phyloP scores from a whole-genome alignment of 2,888 invertebrate genomes.

The Lochmaea capreae region DNA sequence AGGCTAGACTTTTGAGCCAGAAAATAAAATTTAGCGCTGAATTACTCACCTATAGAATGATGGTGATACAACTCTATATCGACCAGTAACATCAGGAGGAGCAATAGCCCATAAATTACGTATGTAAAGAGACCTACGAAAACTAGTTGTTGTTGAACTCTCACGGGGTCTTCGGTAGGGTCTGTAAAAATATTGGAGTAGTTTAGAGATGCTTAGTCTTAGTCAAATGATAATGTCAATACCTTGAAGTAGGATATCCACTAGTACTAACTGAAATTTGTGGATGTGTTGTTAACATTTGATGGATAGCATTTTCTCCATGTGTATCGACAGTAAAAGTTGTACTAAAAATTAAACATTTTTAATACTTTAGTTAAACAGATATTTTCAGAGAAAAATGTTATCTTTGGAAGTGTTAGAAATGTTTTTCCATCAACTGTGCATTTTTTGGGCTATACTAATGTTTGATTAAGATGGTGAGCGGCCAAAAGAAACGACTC shows the following conservation, averaged over 20 bases:
- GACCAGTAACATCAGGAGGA: conserved; percentile 76
- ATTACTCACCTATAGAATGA: conserved; percentile 76
- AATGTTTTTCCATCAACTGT: too few species aligned
- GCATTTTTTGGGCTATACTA: too few species aligned
- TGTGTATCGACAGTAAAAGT: conserved; percentile 75
- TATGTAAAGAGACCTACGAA: conserved; percentile 80
- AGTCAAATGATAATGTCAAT: conserved; percentile 16
- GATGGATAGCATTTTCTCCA: conserved; percentile 72
- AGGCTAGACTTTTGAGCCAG: not conserved
- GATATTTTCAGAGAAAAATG: too few species aligned
- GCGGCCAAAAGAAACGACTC: too few species aligned
- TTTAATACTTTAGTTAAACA: not conserved
- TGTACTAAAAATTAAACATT: conserved; percentile 68
- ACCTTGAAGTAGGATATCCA: conserved; percentile 51
- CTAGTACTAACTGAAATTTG: conserved; percentile 52
- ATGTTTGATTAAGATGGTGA: too few species aligned
- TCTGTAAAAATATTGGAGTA: not conserved
- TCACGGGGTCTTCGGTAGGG: conserved; percentile 44
- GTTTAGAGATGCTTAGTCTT: not conserved
- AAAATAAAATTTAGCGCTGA: not conserved
- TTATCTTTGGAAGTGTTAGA: too few species aligned
- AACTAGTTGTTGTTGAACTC: conserved; percentile 62
- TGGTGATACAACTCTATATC: conserved; percentile 80
- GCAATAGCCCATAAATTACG: conserved; percentile 81
- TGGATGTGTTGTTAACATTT: conserved; percentile 68